Conservation (phyloP, 2,797 vertebrate genomes). For the Syngnathus rostellatus region DNA sequence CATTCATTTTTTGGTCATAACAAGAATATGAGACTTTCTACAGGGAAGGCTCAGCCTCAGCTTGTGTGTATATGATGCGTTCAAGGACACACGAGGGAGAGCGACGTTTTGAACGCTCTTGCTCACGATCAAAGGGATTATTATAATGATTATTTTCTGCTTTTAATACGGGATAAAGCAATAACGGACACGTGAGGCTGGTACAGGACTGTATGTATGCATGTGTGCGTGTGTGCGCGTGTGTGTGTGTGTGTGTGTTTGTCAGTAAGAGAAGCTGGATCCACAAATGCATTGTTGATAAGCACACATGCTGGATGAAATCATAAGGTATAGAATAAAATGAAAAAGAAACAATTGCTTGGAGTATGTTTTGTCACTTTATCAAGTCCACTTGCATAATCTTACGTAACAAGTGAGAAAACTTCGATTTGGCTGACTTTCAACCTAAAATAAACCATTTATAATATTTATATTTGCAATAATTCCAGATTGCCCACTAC, state of each 20-base stretch:
- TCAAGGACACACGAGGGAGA: slow-evolving; percentile 19
- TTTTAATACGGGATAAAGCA: slow-evolving; percentile 63
- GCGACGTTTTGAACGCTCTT: slow-evolving; percentile 58
- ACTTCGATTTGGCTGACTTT: neutral
- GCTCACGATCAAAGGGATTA: slow-evolving; percentile 32
- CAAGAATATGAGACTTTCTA: slow-evolving; percentile 51
- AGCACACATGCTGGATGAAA: slow-evolving; percentile 75
- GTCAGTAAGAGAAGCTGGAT: slow-evolving; percentile 27
- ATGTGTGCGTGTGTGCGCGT: neutral
- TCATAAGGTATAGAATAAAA: slow-evolving; percentile 72
- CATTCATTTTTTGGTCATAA: slow-evolving; percentile 38
- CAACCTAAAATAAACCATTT: neutral
- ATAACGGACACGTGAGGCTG: slow-evolving; percentile 64
- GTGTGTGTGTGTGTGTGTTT: slow-evolving; percentile 4
- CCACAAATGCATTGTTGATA: slow-evolving; percentile 56
- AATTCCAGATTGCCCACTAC: neutral
- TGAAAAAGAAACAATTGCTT: slow-evolving; percentile 38
- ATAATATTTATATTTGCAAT: neutral
- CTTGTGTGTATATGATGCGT: neutral
- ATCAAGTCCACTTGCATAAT: neutral
- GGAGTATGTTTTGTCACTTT: slow-evolving; percentile 14
- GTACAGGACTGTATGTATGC: slow-evolving; percentile 36
- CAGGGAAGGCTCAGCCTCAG: slow-evolving; percentile 29
- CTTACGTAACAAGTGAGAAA: neutral
- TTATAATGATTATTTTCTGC: slow-evolving; percentile 59